Evolutionary conservation across 2,113 vertebrate species (phyloP).

Genomic region (Platanista minor): DNA sequence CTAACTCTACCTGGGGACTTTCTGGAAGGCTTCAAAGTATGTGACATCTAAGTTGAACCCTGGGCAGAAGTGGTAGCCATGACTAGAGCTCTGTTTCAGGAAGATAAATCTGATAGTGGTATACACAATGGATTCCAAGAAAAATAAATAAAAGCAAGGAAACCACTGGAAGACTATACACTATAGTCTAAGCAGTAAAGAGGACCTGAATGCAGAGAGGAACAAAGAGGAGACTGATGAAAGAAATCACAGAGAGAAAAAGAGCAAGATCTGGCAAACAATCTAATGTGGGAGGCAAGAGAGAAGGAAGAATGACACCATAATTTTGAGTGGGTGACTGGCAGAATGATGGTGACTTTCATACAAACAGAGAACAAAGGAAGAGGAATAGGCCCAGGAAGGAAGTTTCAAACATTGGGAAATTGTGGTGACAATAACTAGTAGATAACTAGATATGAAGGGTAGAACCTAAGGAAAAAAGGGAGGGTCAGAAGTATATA

Average conservation of each 20-base stretch:
- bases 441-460: background rate
- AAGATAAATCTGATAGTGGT: background rate
- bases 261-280: conserved; percentile 2
- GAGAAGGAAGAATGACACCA: conserved; percentile 5
- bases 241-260: conserved; percentile 21
- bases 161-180: background rate
- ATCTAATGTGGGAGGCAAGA: conserved; percentile 8
- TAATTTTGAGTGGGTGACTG: conserved; percentile 12
- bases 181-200: background rate
- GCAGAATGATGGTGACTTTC: conserved; percentile 9
- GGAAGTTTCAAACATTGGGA: background rate
- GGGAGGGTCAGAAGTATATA: background rate
- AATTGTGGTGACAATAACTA: background rate
- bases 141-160: background rate
- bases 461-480: background rate
- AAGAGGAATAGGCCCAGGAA: background rate
- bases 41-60: background rate
- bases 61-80: background rate
- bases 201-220: background rate
- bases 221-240: background rate
- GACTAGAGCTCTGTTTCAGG: background rate
- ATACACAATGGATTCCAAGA: background rate
- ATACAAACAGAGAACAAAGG: conserved; percentile 35
- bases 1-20: background rate
- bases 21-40: background rate